A percentile compares a stretch with the other conserved stretches of the same genome.
These are phyloP conservation scores for Trinectes maculatus DNA, from an alignment of 2,113 vertebrate genomes.

Conservation along the genomic window DNA sequence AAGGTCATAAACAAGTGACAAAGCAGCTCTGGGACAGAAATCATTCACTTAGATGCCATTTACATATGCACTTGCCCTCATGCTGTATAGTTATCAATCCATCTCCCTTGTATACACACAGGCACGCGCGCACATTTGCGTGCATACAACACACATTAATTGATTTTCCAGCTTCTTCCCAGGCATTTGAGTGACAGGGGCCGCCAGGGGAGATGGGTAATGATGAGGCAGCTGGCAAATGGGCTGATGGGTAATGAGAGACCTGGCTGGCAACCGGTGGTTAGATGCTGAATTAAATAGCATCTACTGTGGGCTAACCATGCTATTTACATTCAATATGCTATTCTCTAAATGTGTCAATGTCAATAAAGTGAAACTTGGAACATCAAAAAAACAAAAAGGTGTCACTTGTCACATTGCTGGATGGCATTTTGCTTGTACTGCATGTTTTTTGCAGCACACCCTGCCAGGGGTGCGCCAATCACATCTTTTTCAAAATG, in stretches of 20 bases:
- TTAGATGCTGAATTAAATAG: slow-evolving; percentile 71
- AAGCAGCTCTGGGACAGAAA: slow-evolving; percentile 1
- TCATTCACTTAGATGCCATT: slow-evolving; percentile 31
- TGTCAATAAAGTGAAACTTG: slow-evolving; percentile 45
- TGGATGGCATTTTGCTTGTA: not conserved
- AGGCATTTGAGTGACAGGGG: slow-evolving; percentile 74
- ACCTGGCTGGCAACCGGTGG: slow-evolving; percentile 66
- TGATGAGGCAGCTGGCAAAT: slow-evolving; percentile 80
- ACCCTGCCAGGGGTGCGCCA: not conserved
- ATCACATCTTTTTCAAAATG: slow-evolving; percentile 28
- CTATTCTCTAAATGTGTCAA: slow-evolving; percentile 37
- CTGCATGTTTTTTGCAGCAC: slow-evolving; percentile 2
- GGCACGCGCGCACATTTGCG: slow-evolving; percentile 26
- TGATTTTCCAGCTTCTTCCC: slow-evolving; percentile 69
- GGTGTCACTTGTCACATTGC: slow-evolving; percentile 30
- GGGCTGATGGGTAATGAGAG: slow-evolving; percentile 80
- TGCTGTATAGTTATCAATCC: not conserved
- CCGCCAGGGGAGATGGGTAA: slow-evolving; percentile 75
- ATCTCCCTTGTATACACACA: slow-evolving; percentile 14
- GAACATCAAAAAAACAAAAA: slow-evolving; percentile 45
- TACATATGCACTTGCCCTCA: slow-evolving; percentile 25
- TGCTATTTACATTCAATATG: slow-evolving; percentile 53
- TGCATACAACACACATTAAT: slow-evolving; percentile 71
- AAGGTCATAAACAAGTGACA: slow-evolving; percentile 9
- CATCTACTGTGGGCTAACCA: slow-evolving; percentile 58